These are phyloP conservation scores for Drosophila auraria DNA, from an alignment of 1,140 invertebrate species.

Conservation along the genomic window DNA sequence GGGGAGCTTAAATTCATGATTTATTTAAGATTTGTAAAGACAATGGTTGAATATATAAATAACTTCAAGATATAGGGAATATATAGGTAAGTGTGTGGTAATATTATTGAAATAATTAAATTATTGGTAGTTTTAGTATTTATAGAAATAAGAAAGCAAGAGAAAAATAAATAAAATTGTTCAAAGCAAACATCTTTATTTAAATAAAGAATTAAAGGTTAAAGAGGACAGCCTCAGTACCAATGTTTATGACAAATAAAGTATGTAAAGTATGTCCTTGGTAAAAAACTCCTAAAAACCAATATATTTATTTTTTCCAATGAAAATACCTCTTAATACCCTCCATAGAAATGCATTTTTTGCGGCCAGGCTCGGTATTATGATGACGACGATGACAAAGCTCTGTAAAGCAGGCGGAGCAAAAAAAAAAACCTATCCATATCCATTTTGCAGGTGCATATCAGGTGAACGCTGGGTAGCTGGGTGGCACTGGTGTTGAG, in stretches of 20 bases:
- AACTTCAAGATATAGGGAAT: background rate
- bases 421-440: slow-evolving; percentile 40
- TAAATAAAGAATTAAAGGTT: too few species aligned
- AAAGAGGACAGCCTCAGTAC: too few species aligned
- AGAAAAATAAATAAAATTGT: too few species aligned
- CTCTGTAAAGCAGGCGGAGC: slow-evolving; percentile 24
- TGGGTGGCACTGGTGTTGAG: slow-evolving; percentile 29
- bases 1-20: background rate
- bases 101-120: background rate
- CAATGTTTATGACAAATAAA: too few species aligned
- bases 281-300: too few species aligned
- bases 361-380: background rate
- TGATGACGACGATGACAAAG: slow-evolving; percentile 43
- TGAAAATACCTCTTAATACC: slow-evolving; percentile 9
- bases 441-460: slow-evolving; percentile 32
- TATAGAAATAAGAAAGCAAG: too few species aligned
- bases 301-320: background rate
- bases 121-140: too few species aligned
- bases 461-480: background rate
- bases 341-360: slow-evolving; percentile 10
- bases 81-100: too few species aligned
- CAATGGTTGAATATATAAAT: background rate
- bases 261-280: background rate
- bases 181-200: too few species aligned
- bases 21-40: background rate